Percentiles rank a stretch among this genome's conserved stretches.
Evolutionary conservation across 2,888 invertebrate species (phyloP).

Genomic region (Agrotis segetum): DNA sequence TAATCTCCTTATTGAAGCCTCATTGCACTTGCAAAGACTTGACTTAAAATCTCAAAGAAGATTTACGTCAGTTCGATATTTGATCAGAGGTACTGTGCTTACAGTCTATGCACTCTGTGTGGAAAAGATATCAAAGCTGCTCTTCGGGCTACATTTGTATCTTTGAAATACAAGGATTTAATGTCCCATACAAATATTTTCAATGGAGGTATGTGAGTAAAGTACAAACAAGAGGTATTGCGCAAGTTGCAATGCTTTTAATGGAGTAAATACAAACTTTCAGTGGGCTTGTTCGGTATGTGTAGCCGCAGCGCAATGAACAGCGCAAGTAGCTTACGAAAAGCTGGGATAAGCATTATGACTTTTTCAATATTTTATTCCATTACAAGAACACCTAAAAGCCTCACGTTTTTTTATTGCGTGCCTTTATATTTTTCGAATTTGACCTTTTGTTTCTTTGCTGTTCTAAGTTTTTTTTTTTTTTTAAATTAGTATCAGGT

Average conservation of each 20-base stretch:
- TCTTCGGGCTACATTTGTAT: background rate
- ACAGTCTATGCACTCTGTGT: background rate
- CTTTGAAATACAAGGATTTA: background rate
- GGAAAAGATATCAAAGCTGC: constrained; percentile 1
- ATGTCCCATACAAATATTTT: background rate
- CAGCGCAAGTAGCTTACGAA: too few relatives aligned
- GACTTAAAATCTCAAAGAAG: background rate
- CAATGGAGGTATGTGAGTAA: background rate
- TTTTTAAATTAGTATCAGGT: too few relatives aligned
- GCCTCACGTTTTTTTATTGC: background rate
- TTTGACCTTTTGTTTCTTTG: background rate
- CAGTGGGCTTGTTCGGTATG: background rate
- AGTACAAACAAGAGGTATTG: too few relatives aligned
- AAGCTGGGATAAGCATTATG: background rate
- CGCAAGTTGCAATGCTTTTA: background rate
- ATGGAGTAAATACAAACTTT: background rate
- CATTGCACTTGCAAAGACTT: background rate
- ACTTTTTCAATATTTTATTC: background rate
- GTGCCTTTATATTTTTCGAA: background rate
- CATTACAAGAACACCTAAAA: background rate
- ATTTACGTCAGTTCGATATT: background rate
- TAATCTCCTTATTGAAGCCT: background rate
- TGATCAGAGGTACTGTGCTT: background rate
- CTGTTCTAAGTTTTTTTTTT: background rate
- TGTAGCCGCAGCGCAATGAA: background rate